Evolutionary conservation across 1,140 invertebrate species (phyloP).

Genomic region (Ephestia elutella): DNA sequence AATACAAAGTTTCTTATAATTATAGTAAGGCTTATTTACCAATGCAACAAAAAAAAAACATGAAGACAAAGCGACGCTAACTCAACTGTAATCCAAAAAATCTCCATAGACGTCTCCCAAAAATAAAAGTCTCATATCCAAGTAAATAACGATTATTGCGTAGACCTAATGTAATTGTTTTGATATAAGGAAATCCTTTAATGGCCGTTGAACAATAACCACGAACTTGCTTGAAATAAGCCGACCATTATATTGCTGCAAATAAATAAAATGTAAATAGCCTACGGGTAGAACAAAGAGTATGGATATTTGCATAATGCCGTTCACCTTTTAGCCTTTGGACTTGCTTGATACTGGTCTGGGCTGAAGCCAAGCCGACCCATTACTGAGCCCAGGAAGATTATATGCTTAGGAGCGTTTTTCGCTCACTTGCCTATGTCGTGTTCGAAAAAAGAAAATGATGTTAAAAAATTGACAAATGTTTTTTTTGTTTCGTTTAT

Average conservation of each 20-base stretch:
- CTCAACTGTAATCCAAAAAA: no score
- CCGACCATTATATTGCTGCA: slow-evolving; percentile 40
- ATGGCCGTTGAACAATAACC: slow-evolving; percentile 37
- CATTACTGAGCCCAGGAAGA: slow-evolving; percentile 43
- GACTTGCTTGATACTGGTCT: slow-evolving; percentile 33
- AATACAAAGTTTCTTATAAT: no score
- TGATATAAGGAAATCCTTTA: slow-evolving; percentile 19
- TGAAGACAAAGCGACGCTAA: no score
- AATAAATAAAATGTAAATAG: slow-evolving; percentile 60
- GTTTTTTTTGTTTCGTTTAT: no score
- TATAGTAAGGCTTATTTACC: no score
- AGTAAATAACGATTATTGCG: background rate
- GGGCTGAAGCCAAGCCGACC: slow-evolving; percentile 56
- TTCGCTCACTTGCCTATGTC: slow-evolving; percentile 25
- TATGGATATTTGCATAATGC: slow-evolving; percentile 58
- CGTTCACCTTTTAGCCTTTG: slow-evolving; percentile 56
- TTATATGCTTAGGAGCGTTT: slow-evolving; percentile 49
- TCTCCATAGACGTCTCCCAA: no score
- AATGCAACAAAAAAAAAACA: no score
- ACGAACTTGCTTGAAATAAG: slow-evolving; percentile 30
- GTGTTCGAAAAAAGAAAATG: slow-evolving; percentile 6
- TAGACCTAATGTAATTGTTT: slow-evolving; percentile 7
- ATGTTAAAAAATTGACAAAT: no score
- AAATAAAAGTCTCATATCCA: no score
- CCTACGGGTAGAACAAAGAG: slow-evolving; percentile 55